phyloP scores from a whole-genome alignment of 30 jellyfish, hydroid and myxozoan species.

The Nemopilema nomurai region DNA sequence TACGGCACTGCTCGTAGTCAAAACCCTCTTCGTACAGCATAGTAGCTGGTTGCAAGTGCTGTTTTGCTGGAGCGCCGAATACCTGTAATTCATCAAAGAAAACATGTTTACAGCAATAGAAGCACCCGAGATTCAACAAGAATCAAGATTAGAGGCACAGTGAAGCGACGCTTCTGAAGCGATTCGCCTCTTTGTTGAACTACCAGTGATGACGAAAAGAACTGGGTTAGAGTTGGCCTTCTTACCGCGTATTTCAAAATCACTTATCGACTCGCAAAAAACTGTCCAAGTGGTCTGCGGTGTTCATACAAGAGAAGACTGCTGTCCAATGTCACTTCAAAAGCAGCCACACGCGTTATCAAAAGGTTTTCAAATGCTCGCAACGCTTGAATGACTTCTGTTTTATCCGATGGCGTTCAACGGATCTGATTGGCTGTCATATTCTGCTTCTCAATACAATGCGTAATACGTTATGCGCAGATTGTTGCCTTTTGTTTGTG shows the following conservation, averaged over 20 bases:
- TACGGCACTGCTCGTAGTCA: conserved; percentile 67
- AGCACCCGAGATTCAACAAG: neutral
- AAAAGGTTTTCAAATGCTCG: conserved; percentile 38
- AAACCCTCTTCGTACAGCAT: conserved; percentile 71
- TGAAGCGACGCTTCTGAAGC: neutral
- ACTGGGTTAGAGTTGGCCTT: conserved; percentile 49
- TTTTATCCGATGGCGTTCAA: conserved; percentile 33
- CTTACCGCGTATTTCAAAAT: conserved; percentile 77
- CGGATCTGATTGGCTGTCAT: conserved; percentile 48
- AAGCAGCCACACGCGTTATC: conserved; percentile 24
- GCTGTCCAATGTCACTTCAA: conserved; percentile 65
- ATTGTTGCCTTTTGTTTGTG: neutral
- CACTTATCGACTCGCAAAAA: conserved; percentile 23
- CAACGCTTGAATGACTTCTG: conserved; percentile 63
- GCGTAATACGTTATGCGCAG: conserved; percentile 50
- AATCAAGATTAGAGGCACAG: neutral
- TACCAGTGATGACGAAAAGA: conserved; percentile 31
- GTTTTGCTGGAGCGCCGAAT: conserved; percentile 5
- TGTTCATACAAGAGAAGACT: conserved; percentile 61
- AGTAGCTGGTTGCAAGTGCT: conserved; percentile 19
- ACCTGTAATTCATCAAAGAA: conserved; percentile 25
- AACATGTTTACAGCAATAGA: conserved; percentile 27
- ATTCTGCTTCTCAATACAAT: conserved; percentile 26
- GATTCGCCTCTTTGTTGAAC: neutral
- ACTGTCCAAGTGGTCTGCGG: conserved; percentile 81